phyloP scores from a whole-genome alignment of 2,797 vertebrate genomes.

The Tinamus major region DNA sequence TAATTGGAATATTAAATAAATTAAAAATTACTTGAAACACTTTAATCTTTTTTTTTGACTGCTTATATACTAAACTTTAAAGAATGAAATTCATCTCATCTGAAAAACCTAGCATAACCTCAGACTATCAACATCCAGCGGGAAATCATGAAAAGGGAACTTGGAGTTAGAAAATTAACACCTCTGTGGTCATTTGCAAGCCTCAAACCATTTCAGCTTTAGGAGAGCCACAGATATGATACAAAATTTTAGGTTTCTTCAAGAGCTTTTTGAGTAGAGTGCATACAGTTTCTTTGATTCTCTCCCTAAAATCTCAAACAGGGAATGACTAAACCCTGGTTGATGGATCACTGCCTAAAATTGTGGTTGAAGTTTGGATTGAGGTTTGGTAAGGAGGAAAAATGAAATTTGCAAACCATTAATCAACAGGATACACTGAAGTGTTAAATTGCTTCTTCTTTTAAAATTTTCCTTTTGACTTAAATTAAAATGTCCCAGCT shows the following conservation, averaged over 20 bases:
- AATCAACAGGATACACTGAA: neutral
- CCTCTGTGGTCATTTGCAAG: neutral
- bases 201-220: neutral
- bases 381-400: neutral
- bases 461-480: neutral
- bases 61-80: neutral
- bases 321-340: neutral
- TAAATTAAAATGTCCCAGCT: neutral
- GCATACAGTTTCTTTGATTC: neutral
- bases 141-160: neutral
- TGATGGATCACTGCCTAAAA: neutral
- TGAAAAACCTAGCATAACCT: neutral
- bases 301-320: neutral
- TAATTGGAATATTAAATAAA: neutral
- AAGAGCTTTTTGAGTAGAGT: neutral
- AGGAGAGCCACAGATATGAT: neutral
- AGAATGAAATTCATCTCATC: neutral
- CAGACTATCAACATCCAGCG: neutral
- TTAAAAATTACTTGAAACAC: neutral
- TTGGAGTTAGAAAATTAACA: neutral
- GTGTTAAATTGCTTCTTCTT: neutral
- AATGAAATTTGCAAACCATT: neutral
- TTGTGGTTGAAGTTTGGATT: too few species aligned
- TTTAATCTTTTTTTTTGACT: neutral
- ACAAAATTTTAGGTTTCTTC: neutral